Evolutionary conservation across 2,888 invertebrate genomes (phyloP).

Genomic region (Ptychoptera contaminata): DNA sequence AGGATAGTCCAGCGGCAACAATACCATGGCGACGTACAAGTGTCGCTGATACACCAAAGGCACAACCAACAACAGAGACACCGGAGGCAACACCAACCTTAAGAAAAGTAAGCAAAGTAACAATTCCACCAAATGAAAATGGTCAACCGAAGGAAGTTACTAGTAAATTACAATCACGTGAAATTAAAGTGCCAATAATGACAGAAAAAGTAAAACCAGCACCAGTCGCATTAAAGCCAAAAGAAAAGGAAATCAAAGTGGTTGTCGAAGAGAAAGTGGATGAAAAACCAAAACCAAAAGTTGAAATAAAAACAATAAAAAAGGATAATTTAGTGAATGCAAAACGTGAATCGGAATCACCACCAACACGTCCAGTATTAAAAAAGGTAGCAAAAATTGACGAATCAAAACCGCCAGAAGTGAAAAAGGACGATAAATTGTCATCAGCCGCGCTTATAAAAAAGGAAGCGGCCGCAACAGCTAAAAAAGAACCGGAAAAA

Average conservation of each 20-base stretch:
- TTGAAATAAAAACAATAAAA: slow-evolving; percentile 15
- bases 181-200: slow-evolving; percentile 28
- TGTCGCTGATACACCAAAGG: slow-evolving; percentile 6
- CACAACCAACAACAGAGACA: slow-evolving; percentile 1
- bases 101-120: neutral
- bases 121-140: neutral
- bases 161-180: slow-evolving; percentile 19
- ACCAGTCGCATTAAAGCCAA: slow-evolving; percentile 14
- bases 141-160: slow-evolving; percentile 10
- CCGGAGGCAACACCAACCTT: neutral
- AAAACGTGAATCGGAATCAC: slow-evolving; percentile 9
- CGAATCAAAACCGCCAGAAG: slow-evolving; percentile 24
- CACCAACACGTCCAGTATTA: slow-evolving; percentile 19
- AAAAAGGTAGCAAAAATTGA: slow-evolving; percentile 29
- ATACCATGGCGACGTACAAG: slow-evolving; percentile 9
- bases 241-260: slow-evolving; percentile 11
- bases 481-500: neutral
- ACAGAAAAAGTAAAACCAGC: slow-evolving; percentile 17
- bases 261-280: slow-evolving; percentile 24
- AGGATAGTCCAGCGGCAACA: slow-evolving; percentile 34
- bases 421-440: slow-evolving; percentile 24
- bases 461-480: neutral
- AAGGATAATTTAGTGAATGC: neutral
- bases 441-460: neutral
- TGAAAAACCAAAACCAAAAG: slow-evolving; percentile 27